Percentiles rank a stretch among this genome's conserved stretches.
phyloP scores from a whole-genome alignment of 1,140 invertebrate genomes.

The Gryon sp. region DNA sequence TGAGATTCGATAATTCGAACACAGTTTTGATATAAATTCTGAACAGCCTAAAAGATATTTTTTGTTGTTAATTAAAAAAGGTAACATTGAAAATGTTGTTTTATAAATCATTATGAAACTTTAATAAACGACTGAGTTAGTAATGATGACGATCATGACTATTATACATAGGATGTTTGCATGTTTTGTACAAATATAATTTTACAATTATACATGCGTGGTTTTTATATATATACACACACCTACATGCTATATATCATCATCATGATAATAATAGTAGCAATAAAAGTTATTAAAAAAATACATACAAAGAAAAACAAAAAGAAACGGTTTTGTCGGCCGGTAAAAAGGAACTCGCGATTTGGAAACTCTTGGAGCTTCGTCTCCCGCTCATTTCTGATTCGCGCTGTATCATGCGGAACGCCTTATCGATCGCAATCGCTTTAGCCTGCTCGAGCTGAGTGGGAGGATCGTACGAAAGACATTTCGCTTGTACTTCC shows the following conservation, averaged over 20 bases:
- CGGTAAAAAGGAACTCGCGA: conserved; percentile 21
- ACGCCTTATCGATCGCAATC: conserved; percentile 37
- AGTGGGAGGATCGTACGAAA: conserved; percentile 45
- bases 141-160: conserved; percentile 55
- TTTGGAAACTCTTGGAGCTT: not conserved
- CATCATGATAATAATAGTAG: conserved; percentile 56
- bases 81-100: conserved; percentile 30
- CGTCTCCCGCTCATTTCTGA: conserved; percentile 4
- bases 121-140: conserved; percentile 44
- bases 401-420: conserved; percentile 6
- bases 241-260: conserved; percentile 68
- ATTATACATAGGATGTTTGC: conserved; percentile 64
- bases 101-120: conserved; percentile 37
- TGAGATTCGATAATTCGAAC: no score
- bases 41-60: no score
- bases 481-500: conserved; percentile 16
- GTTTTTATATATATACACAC: conserved; percentile 56
- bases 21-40: no score
- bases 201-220: conserved; percentile 50
- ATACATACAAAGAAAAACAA: conserved; percentile 19
- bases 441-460: conserved; percentile 15
- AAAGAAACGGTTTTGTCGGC: conserved; percentile 5
- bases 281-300: conserved; percentile 19
- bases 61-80: no score
- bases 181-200: conserved; percentile 64